Conservation (phyloP, 2,888 invertebrate genomes). For the Melangyna quadrimaculata region DNA sequence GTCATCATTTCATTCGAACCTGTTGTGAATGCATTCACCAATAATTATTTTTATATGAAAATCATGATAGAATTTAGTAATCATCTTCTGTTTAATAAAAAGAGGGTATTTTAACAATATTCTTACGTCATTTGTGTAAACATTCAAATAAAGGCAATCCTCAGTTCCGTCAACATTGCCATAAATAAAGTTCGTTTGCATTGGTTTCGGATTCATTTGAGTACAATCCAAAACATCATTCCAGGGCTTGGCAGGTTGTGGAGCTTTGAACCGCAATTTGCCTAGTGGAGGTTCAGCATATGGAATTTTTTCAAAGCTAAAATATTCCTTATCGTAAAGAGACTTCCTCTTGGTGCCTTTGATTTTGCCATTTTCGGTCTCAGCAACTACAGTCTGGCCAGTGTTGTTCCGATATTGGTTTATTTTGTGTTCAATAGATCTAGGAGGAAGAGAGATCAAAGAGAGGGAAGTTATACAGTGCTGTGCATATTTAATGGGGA, state of each 20-base stretch:
- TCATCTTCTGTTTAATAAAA: no score
- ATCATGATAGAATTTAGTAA: no score
- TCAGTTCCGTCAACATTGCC: constrained; percentile 81
- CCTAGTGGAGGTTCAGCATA: constrained; percentile 79
- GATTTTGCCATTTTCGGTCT: constrained; percentile 79
- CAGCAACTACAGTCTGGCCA: constrained; percentile 76
- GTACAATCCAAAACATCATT: constrained; percentile 79
- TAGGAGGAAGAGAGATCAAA: no score
- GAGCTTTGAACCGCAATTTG: constrained; percentile 80
- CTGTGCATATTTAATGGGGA: no score
- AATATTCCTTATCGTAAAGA: constrained; percentile 78
- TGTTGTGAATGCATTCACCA: no score
- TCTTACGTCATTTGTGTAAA: constrained; percentile 78
- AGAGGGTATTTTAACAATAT: no score
- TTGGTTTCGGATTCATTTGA: constrained; percentile 75
- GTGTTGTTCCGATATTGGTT: constrained; percentile 78
- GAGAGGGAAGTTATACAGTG: no score
- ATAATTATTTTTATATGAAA: no score
- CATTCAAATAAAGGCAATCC: constrained; percentile 83
- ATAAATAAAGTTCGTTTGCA: constrained; percentile 78
- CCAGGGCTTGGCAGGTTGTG: constrained; percentile 81
- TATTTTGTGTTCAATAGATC: constrained; percentile 77
- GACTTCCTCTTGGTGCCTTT: constrained; percentile 78
- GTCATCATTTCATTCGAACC: no score
- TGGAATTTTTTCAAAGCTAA: constrained; percentile 79